Evolutionary conservation across 2,113 vertebrate species (phyloP).

Genomic region (Loxodonta africana): DNA sequence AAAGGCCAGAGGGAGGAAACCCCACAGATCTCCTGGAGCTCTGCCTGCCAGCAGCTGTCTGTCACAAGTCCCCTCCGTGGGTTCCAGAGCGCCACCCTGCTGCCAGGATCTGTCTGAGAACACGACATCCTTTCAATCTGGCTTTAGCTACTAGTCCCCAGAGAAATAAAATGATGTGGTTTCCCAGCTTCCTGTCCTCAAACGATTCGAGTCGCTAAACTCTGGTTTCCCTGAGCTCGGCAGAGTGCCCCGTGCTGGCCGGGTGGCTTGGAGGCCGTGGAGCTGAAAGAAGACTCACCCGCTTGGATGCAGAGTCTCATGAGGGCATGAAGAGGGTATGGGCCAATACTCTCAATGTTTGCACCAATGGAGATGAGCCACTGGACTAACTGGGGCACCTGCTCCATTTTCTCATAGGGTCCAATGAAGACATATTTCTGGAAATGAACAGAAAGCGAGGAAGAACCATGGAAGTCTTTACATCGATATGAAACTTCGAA

Average conservation of each 20-base stretch:
- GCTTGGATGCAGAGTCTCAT: constrained; percentile 90
- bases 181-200: background rate
- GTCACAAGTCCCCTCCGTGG: background rate
- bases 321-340: constrained; percentile 86
- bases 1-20: background rate
- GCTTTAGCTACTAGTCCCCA: background rate
- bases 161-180: background rate
- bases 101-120: constrained; percentile 24
- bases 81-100: background rate
- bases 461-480: background rate
- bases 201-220: background rate
- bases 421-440: constrained; percentile 84
- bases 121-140: background rate
- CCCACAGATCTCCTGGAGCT: background rate
- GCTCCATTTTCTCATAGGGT: constrained; percentile 81
- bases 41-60: background rate
- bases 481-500: background rate
- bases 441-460: constrained; percentile 19
- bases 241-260: background rate
- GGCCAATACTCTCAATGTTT: constrained; percentile 86
- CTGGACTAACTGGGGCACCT: constrained; percentile 84
- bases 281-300: constrained; percentile 82
- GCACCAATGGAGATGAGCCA: constrained; percentile 89
- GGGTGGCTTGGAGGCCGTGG: accelerated
- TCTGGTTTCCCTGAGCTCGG: constrained; percentile 7